A percentile compares a stretch with the other conserved stretches of the same genome.
These are phyloP conservation scores for Epinephelus cyanopodus DNA, from an alignment of 2,113 vertebrate species.

Conservation along the genomic window DNA sequence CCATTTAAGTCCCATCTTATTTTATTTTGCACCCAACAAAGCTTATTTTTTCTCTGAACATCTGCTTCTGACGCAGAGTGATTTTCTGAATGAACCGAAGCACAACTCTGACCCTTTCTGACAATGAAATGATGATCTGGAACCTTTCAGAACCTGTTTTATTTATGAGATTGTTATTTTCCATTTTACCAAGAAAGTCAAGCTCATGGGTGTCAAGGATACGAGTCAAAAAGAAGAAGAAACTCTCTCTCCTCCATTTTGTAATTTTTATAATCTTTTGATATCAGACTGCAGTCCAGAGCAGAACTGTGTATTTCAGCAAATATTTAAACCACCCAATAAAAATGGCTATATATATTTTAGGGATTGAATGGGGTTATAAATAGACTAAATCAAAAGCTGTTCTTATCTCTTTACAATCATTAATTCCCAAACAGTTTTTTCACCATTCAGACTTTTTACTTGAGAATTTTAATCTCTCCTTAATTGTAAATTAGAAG, in stretches of 20 bases:
- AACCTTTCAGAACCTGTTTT: not conserved
- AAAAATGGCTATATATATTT: not conserved
- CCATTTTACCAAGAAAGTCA: not conserved
- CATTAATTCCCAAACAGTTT: not conserved
- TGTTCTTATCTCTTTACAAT: not conserved
- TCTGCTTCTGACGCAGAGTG: not conserved
- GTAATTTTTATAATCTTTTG: too few species aligned
- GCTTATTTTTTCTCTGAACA: not conserved
- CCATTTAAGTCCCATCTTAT: not conserved
- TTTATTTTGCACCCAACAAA: not conserved
- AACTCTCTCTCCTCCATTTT: not conserved
- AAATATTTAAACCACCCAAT: not conserved
- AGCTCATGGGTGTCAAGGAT: not conserved
- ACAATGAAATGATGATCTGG: not conserved
- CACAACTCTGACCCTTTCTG: not conserved
- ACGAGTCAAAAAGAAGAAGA: not conserved
- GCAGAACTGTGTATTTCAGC: not conserved
- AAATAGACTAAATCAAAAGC: not conserved
- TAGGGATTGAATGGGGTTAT: too few species aligned
- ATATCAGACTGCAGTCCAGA: not conserved
- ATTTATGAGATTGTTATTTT: not conserved
- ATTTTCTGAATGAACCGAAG: not conserved
- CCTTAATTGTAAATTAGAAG: too few species aligned
- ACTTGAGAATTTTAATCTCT: not conserved
- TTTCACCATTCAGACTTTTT: not conserved